These are phyloP conservation scores for Myotis vivesi DNA, from an alignment of 2,797 vertebrate genomes.

Conservation along the genomic window DNA sequence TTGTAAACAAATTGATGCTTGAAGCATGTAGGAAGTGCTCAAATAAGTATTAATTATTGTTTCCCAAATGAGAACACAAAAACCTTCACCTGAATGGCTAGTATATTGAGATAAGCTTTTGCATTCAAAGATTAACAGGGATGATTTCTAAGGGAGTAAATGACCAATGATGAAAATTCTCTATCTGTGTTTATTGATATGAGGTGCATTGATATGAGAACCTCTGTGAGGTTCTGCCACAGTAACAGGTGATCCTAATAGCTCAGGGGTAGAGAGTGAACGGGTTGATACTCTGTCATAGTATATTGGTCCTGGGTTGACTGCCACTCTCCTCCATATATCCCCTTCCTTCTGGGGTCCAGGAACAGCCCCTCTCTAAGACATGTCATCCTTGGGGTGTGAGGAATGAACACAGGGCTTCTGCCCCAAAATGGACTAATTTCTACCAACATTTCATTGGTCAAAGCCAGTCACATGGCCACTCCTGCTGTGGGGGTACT, in stretches of 20 bases:
- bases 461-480: neutral
- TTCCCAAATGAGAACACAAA: neutral
- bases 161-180: neutral
- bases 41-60: neutral
- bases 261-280: rapidly evolving
- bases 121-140: neutral
- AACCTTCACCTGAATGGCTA: neutral
- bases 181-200: neutral
- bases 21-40: neutral
- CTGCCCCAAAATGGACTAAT: neutral
- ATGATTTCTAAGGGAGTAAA: neutral
- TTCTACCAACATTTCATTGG: neutral
- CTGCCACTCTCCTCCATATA: neutral
- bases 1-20: neutral
- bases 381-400: neutral
- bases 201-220: too few relatives aligned
- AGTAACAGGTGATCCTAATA: neutral
- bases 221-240: too few relatives aligned
- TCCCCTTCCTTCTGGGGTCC: neutral
- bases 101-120: neutral
- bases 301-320: too few relatives aligned
- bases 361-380: neutral
- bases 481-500: neutral
- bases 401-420: neutral
- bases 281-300: rapidly evolving